A percentile compares a stretch with the other conserved stretches of the same genome.
Evolutionary conservation across 2,888 invertebrate species (phyloP).

Genomic region (Ennomos erosarius): DNA sequence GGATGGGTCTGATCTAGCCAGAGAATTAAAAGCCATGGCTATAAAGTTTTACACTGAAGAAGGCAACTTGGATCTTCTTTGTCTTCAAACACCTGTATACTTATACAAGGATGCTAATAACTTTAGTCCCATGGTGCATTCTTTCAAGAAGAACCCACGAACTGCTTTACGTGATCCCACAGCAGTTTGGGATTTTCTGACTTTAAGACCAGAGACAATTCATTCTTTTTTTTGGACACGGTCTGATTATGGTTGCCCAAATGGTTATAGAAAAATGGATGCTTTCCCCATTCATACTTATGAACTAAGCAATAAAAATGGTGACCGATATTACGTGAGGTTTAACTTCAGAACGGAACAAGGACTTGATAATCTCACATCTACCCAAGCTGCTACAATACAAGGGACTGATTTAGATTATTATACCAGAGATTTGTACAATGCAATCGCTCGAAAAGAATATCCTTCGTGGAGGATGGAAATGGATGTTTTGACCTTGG

Average conservation of each 20-base stretch:
- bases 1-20: constrained; percentile 92
- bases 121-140: constrained; percentile 94
- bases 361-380: constrained; percentile 90
- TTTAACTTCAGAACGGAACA: constrained; percentile 96
- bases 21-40: constrained; percentile 94
- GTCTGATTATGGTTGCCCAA: constrained; percentile 94
- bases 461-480: constrained; percentile 66
- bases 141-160: constrained; percentile 95
- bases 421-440: constrained; percentile 90
- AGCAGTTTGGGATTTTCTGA: constrained; percentile 95
- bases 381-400: constrained; percentile 86
- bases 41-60: constrained; percentile 96
- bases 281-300: constrained; percentile 96
- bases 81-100: constrained; percentile 94
- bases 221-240: constrained; percentile 92
- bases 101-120: constrained; percentile 93
- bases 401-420: constrained; percentile 93
- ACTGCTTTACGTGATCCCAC: constrained; percentile 93
- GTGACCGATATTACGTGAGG: constrained; percentile 91
- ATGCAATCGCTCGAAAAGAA: constrained; percentile 32
- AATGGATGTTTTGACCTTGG: constrained; percentile 60
- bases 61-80: constrained; percentile 95
- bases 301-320: constrained; percentile 91
- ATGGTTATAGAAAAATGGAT: constrained; percentile 95
- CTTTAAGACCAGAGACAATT: constrained; percentile 90